phyloP scores from a whole-genome alignment of 92 coral and sea anemone genomes.

The Epizoanthus ramosus region DNA sequence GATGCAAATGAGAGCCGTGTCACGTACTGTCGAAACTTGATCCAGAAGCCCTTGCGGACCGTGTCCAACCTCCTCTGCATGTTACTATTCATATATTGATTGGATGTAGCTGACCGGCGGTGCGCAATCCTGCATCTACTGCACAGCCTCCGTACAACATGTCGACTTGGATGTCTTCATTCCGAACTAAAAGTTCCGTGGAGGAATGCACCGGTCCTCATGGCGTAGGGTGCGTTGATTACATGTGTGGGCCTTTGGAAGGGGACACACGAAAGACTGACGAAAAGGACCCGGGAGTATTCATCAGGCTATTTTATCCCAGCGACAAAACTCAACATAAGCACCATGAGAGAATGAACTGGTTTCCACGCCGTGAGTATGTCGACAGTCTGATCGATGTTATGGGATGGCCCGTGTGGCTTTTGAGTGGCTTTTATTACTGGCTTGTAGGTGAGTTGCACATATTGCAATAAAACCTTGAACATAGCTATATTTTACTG shows the following conservation, averaged over 20 bases:
- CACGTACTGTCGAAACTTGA: no score
- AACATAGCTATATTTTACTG: no score
- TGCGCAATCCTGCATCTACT: neutral
- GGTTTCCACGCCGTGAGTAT: constrained; percentile 81
- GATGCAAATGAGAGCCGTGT: no score
- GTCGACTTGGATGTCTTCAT: constrained; percentile 69
- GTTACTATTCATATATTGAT: no score
- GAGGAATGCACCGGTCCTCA: constrained; percentile 77
- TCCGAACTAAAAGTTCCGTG: constrained; percentile 52
- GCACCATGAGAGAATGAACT: constrained; percentile 34
- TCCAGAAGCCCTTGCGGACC: no score
- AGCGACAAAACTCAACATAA: constrained; percentile 33
- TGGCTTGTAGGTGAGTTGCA: constrained; percentile 78
- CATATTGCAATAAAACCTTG: no score
- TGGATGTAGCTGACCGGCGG: neutral
- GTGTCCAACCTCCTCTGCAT: no score
- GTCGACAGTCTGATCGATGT: constrained; percentile 67
- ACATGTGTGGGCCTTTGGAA: constrained; percentile 67
- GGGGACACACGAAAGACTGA: constrained; percentile 13
- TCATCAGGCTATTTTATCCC: constrained; percentile 87
- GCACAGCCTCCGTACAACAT: constrained; percentile 19
- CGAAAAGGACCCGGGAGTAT: constrained; percentile 51
- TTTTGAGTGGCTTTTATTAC: constrained; percentile 61
- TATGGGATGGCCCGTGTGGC: constrained; percentile 70
- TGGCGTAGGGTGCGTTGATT: constrained; percentile 82